Conservation (phyloP, 2,888 invertebrate species). For the Dendrolimus pini region DNA sequence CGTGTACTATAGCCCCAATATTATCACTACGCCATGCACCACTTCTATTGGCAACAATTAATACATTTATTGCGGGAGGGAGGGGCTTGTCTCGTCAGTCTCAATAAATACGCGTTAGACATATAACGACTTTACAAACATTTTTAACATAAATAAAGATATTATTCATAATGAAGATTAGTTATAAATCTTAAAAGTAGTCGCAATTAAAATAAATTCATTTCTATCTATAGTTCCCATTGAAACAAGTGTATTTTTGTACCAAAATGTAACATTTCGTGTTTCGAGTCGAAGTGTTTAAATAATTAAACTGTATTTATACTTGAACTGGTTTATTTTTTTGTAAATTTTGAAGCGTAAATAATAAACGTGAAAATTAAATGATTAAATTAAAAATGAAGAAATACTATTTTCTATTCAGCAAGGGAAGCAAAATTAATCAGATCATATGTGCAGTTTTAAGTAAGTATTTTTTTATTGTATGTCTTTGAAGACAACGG, state of each 20-base stretch:
- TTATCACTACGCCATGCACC: too few relatives aligned
- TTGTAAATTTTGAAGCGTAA: not conserved
- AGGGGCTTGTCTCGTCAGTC: not conserved
- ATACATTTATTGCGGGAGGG: not conserved
- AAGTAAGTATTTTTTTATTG: conserved; percentile 33
- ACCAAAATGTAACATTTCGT: not conserved
- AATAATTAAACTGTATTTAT: conserved; percentile 1
- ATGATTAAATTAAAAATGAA: conserved; percentile 18
- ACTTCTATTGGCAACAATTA: not conserved
- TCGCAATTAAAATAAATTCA: too few relatives aligned
- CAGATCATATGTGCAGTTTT: conserved; percentile 56
- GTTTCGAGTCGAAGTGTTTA: not conserved
- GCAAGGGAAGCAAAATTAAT: conserved; percentile 47
- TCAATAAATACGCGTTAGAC: not conserved
- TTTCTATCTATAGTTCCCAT: too few relatives aligned
- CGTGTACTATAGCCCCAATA: too few relatives aligned
- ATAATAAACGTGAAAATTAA: too few relatives aligned
- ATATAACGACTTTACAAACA: not conserved
- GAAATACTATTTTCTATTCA: conserved; percentile 35
- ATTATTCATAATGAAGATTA: not conserved
- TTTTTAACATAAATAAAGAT: not conserved
- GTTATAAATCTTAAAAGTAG: too few relatives aligned
- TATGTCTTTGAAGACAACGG: too few relatives aligned
- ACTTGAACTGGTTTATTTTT: not conserved
- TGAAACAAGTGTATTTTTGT: too few relatives aligned